Percentiles rank a stretch among this genome's conserved stretches.
Evolutionary conservation across 2,888 invertebrate genomes (phyloP).

Genomic region (Eurois occulta): DNA sequence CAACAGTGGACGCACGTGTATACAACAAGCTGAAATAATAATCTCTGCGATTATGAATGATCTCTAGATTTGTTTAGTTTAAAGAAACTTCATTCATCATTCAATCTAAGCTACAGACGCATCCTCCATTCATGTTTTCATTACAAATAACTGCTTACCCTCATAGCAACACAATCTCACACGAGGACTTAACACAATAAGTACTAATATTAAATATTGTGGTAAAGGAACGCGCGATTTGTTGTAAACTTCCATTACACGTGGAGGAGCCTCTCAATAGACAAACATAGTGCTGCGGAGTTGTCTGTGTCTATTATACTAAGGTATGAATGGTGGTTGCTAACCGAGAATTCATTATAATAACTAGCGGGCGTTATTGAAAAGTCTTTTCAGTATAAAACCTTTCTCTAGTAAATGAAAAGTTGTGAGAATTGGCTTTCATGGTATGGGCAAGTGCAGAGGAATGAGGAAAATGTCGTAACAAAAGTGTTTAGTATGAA

Average conservation of each 20-base stretch:
- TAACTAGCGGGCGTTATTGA: slow-evolving; percentile 4
- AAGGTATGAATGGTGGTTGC: slow-evolving; percentile 23
- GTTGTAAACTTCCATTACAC: slow-evolving; percentile 65
- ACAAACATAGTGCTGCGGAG: slow-evolving; percentile 45
- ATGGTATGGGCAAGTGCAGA: background rate
- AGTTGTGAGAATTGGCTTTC: background rate
- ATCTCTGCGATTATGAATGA: background rate
- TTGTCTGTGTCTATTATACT: slow-evolving; percentile 11
- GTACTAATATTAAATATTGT: slow-evolving; percentile 55
- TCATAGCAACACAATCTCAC: slow-evolving; percentile 31
- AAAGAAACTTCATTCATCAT: background rate
- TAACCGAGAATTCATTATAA: slow-evolving; percentile 17
- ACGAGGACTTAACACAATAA: slow-evolving; percentile 36
- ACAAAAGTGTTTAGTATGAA: background rate
- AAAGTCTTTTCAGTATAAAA: background rate
- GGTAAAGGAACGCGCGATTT: slow-evolving; percentile 34
- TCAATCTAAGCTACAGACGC: background rate
- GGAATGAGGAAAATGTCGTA: background rate
- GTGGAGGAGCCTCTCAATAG: slow-evolving; percentile 48
- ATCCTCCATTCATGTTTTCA: slow-evolving; percentile 21
- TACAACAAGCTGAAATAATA: too few species aligned
- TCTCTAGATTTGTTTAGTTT: background rate
- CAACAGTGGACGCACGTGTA: too few species aligned
- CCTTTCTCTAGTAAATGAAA: background rate
- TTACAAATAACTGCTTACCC: slow-evolving; percentile 33